These are phyloP conservation scores for Amazona guildingii DNA, from an alignment of 2,113 vertebrate genomes.

Conservation along the genomic window DNA sequence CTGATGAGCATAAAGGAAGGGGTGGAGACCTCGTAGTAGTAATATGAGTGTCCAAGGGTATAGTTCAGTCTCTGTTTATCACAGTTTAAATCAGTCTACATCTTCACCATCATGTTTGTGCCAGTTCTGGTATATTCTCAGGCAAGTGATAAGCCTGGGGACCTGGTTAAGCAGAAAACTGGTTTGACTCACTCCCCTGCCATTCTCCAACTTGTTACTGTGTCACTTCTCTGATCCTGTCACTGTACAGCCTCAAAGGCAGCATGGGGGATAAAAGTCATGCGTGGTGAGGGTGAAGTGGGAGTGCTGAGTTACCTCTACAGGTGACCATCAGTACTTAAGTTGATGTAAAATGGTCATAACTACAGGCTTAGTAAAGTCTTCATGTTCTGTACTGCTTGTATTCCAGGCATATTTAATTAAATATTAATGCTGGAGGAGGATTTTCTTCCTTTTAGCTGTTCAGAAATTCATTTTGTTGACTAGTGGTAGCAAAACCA, in stretches of 20 bases:
- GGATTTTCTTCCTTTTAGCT: neutral
- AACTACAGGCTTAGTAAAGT: neutral
- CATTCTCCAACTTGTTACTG: neutral
- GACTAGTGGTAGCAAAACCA: neutral
- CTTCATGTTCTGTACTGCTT: neutral
- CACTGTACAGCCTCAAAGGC: neutral
- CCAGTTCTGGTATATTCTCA: neutral
- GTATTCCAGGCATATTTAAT: neutral
- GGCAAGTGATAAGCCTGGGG: neutral
- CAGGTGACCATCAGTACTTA: neutral
- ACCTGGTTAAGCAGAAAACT: neutral
- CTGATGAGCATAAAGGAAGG: neutral
- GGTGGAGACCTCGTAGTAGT: neutral
- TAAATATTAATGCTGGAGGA: neutral
- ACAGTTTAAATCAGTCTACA: accelerated
- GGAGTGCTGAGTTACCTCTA: neutral
- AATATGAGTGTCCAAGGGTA: neutral
- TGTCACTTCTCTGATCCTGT: neutral
- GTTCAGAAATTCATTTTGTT: neutral
- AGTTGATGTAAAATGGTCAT: neutral
- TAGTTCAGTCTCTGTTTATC: neutral
- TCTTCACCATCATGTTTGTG: neutral
- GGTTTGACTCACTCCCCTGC: neutral
- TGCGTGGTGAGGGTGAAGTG: neutral
- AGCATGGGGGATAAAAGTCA: neutral